Conservation (phyloP, 2,113 vertebrate genomes). For the Pseudorasbora parva region DNA sequence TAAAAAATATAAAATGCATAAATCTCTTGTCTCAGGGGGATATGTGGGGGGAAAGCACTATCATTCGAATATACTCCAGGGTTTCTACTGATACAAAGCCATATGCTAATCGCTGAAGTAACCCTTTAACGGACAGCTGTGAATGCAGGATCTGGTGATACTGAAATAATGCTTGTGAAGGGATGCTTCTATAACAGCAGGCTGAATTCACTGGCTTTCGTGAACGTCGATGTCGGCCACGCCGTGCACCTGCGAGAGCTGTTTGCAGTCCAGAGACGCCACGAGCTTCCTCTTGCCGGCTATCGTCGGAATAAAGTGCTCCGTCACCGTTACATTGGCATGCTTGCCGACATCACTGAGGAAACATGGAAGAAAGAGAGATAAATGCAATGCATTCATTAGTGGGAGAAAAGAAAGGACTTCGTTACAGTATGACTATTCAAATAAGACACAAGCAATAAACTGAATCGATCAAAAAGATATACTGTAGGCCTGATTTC, state of each 20-base stretch:
- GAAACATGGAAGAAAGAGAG: background rate
- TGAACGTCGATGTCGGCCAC: constrained; percentile 79
- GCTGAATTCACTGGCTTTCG: constrained; percentile 59
- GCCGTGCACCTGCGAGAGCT: constrained; percentile 88
- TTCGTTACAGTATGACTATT: background rate
- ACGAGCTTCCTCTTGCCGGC: constrained; percentile 84
- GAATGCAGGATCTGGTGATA: background rate
- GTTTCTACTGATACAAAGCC: no score
- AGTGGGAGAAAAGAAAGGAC: background rate
- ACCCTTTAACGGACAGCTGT: no score
- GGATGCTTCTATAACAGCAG: no score
- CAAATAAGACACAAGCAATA: background rate
- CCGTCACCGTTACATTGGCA: constrained; percentile 80
- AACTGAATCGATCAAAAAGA: background rate
- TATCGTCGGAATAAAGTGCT: constrained; percentile 82
- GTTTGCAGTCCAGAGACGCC: constrained; percentile 84
- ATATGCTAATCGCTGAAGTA: no score
- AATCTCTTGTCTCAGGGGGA: no score
- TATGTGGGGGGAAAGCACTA: no score
- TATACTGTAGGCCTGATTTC: no score
- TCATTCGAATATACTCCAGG: no score
- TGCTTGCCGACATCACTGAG: constrained; percentile 80
- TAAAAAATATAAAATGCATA: no score
- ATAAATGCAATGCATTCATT: background rate
- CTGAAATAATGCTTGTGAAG: background rate